Evolutionary conservation across 2,797 vertebrate genomes (phyloP).

Genomic region (Ctenosaura bakeri): DNA sequence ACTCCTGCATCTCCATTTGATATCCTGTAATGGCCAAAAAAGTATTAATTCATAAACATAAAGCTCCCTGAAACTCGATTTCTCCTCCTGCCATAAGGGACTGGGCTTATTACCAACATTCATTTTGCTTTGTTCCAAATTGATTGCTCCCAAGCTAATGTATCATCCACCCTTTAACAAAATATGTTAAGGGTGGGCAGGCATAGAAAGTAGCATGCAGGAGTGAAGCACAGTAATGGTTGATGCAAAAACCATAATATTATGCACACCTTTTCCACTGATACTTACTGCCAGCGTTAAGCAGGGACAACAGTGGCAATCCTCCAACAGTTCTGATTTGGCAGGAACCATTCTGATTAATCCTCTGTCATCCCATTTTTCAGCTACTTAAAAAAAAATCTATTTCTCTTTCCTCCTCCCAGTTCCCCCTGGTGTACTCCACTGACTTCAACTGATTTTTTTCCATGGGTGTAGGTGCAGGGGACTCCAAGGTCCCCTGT

Average conservation of each 20-base stretch:
- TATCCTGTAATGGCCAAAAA: conserved; percentile 26
- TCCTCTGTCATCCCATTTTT: too few relatives aligned
- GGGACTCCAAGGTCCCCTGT: too few relatives aligned
- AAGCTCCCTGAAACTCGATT: conserved; percentile 18
- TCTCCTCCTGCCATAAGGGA: conserved; percentile 22
- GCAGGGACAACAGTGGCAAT: background rate
- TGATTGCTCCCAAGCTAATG: conserved; percentile 49
- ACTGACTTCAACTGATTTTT: too few relatives aligned
- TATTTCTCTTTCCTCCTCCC: too few relatives aligned
- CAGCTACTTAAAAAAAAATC: too few relatives aligned
- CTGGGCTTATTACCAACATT: conserved; percentile 31
- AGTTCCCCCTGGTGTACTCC: too few relatives aligned
- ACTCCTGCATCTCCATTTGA: conserved; percentile 2
- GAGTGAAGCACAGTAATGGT: background rate
- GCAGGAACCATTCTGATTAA: too few relatives aligned
- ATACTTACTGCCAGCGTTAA: background rate
- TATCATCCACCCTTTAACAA: background rate
- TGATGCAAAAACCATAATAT: background rate
- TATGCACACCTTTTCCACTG: background rate
- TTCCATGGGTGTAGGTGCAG: too few relatives aligned
- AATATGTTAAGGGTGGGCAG: background rate
- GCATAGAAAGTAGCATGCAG: background rate
- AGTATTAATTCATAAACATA: conserved; percentile 41
- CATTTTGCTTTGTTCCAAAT: conserved; percentile 40
- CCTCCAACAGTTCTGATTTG: too few relatives aligned